These are phyloP conservation scores for Pipa parva DNA, from an alignment of 2,113 vertebrate species.

Conservation along the genomic window DNA sequence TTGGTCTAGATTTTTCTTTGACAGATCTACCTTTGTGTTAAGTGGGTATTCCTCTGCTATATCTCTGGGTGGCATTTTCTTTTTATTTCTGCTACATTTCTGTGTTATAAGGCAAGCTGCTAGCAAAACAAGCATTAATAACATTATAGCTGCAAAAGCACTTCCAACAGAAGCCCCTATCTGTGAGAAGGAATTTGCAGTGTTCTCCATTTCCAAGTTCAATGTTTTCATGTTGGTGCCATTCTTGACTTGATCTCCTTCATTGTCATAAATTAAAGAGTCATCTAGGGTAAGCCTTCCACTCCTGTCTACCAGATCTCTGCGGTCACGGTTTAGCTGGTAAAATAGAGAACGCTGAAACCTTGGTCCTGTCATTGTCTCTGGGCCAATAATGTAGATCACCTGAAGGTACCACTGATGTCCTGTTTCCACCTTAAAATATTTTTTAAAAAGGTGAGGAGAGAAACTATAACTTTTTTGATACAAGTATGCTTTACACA, in stretches of 20 bases:
- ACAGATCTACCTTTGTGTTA: constrained; percentile 82
- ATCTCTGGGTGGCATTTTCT: constrained; percentile 46
- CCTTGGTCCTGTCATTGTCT: constrained; percentile 72
- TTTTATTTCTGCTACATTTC: constrained; percentile 65
- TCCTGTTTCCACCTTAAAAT: constrained; percentile 87
- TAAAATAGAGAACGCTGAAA: constrained; percentile 76
- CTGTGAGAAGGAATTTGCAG: constrained; percentile 61
- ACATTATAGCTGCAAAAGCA: constrained; percentile 67
- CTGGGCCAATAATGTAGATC: constrained; percentile 89
- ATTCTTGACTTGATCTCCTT: constrained; percentile 90
- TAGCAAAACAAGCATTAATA: constrained; percentile 72
- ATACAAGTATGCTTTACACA: too few relatives aligned
- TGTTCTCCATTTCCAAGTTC: constrained; percentile 69
- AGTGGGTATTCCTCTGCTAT: constrained; percentile 75
- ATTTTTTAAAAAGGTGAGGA: too few relatives aligned
- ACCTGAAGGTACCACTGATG: constrained; percentile 98
- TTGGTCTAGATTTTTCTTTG: constrained; percentile 61
- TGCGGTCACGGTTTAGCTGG: constrained; percentile 59
- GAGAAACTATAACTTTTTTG: too few relatives aligned
- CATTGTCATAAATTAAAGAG: constrained; percentile 91
- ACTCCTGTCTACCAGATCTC: constrained; percentile 69
- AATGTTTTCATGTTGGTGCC: constrained; percentile 97
- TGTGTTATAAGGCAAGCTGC: constrained; percentile 73
- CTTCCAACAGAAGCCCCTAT: constrained; percentile 77
- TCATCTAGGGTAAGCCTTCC: constrained; percentile 71